These are phyloP conservation scores for Paedocypris micromegethes DNA, from an alignment of 2,797 vertebrate species.

Conservation along the genomic window DNA sequence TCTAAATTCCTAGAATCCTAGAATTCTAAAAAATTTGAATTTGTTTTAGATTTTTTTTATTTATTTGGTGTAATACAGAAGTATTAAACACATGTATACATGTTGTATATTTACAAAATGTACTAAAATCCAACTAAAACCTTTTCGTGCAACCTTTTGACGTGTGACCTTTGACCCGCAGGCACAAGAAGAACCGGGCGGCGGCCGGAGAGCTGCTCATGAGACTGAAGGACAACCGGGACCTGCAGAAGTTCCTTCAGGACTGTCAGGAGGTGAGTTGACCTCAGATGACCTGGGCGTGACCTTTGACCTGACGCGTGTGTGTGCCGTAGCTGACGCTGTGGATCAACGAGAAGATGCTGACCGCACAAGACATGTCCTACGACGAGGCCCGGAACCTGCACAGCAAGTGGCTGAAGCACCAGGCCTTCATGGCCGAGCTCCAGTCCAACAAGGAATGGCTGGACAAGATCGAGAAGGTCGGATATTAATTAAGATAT, in stretches of 20 bases:
- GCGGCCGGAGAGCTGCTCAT: constrained; percentile 87
- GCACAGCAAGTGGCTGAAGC: constrained; percentile 97
- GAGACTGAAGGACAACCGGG: constrained; percentile 93
- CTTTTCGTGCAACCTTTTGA: background rate
- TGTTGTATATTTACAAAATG: no score
- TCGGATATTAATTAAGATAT: constrained; percentile 44
- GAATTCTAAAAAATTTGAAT: no score
- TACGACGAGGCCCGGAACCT: constrained; percentile 97
- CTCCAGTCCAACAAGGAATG: constrained; percentile 93
- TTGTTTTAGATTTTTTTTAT: no score
- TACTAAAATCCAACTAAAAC: no score
- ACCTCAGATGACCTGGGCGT: background rate
- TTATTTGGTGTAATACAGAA: no score
- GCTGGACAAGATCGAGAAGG: constrained; percentile 89
- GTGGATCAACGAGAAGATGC: constrained; percentile 99
- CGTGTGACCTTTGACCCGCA: constrained; percentile 34
- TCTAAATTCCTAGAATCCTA: no score
- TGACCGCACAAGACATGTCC: constrained; percentile 96
- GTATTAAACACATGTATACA: no score
- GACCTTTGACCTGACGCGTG: background rate
- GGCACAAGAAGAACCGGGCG: constrained; percentile 72
- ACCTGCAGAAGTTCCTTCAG: constrained; percentile 95
- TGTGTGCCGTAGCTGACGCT: constrained; percentile 69
- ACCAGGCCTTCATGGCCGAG: constrained; percentile 97
- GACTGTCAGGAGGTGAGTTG: constrained; percentile 92